Base-by-base conservation (phyloP, 2,797 vertebrate species). In the Enteromius paludinosus region DNA sequence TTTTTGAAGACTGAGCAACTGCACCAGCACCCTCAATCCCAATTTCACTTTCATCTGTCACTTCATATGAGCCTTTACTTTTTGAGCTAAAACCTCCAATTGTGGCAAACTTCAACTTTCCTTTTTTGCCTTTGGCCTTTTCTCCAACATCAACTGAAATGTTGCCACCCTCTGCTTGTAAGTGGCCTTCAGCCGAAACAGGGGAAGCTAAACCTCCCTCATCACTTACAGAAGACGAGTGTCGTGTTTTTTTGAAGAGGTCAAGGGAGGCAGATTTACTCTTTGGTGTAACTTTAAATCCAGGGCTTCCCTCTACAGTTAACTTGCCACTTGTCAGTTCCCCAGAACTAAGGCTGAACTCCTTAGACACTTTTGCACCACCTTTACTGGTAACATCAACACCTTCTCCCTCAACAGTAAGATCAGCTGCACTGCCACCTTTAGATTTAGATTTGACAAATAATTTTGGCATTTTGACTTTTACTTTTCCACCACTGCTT, bases 1-100 rank as follows among this genome's bases (percentile, higher is more conserved):
- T 96, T 84, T 96, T 97, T 2, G 95, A 89, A 23, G 93, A 89
- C 80, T 92, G 23, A 23, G 94, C 90, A 74, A 89, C 90, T n/a
- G 93, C 95, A 52, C 93, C 89, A 66, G 92, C 93, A 45, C 93
- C 94, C 33, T 92, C 92, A 61, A 89, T 90, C 83, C 86, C 90
- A 78, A 77, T 59, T 87, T 96, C 96, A 90, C 85, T 90, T 0
- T 96, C 96, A 4, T 96, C 96, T 23, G 97, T 95, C 81, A 99
- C 97, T 93, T 99, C 97, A 83, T 98, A 98, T 65, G 95, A 96
- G 43, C 97, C 97, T 90, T 97, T 98, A 84, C 94, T 95, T 91
- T 96, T 98, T 70, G 97, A 95, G 81, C 97, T 96, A 86, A 99
- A 94, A 17, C 97, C 97, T 84, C 96, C 97, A 82, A 99, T 98